Percentiles rank a stretch among this genome's conserved stretches.
Conservation (phyloP, 2,797 vertebrate species). For the Lemur catta region DNA sequence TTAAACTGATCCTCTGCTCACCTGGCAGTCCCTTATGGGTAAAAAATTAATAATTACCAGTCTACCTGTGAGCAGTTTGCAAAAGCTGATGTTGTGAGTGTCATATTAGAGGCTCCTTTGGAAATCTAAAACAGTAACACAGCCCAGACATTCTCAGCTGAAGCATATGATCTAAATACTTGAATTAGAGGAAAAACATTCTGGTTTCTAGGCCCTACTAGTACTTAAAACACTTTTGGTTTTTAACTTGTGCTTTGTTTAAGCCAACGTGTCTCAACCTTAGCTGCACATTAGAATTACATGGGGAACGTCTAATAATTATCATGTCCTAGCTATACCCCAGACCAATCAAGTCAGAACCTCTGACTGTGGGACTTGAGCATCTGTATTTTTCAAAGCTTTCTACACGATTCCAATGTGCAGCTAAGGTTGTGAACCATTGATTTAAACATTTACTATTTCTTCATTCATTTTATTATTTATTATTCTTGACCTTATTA, state of each 20-base stretch:
- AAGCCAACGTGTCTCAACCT: not conserved
- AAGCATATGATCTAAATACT: not conserved
- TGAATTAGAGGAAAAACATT: not conserved
- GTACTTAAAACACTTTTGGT: not conserved
- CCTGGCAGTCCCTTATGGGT: not conserved
- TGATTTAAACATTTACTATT: not conserved
- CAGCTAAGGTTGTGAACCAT: not conserved
- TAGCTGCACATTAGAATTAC: not conserved
- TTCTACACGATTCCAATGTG: not conserved
- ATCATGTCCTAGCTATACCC: not conserved
- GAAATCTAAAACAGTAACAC: not conserved
- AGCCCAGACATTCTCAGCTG: not conserved
- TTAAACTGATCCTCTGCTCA: not conserved
- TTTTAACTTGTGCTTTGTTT: not conserved
- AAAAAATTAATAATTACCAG: not conserved
- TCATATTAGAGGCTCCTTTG: not conserved
- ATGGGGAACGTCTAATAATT: not conserved
- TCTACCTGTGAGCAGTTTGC: not conserved
- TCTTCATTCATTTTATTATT: constrained; percentile 21
- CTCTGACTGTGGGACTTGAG: not conserved
- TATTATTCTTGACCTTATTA: not conserved
- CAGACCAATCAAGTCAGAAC: not conserved
- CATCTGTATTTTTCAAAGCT: not conserved
- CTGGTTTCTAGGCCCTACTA: not conserved
- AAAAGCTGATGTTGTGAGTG: not conserved